These are phyloP conservation scores for Lordiphosa mommai DNA, from an alignment of 1,140 invertebrate species.

Conservation along the genomic window DNA sequence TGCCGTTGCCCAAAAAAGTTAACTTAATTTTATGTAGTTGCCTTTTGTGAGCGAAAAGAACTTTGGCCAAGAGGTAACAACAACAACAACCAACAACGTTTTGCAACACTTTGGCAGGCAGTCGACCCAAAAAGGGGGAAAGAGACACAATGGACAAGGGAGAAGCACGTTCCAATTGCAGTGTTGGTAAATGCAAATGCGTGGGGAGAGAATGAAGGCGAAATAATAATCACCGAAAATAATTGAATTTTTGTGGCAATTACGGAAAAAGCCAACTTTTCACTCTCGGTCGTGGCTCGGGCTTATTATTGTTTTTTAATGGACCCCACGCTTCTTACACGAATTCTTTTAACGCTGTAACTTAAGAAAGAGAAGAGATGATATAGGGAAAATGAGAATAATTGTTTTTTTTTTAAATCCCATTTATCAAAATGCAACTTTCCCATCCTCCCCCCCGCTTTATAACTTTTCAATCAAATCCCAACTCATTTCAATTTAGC, in stretches of 20 bases:
- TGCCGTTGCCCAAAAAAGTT: conserved; percentile 69
- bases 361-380: no score
- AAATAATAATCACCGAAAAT: conserved; percentile 55
- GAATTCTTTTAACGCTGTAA: no score
- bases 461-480: conserved; percentile 7
- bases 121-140: background rate
- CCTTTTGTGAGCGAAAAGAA: conserved; percentile 54
- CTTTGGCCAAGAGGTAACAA: conserved; percentile 41
- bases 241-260: conserved; percentile 66
- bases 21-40: conserved; percentile 70
- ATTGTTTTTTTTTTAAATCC: no score
- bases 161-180: conserved; percentile 23
- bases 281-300: background rate
- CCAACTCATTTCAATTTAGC: conserved; percentile 61
- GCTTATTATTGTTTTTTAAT: background rate
- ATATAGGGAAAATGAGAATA: no score
- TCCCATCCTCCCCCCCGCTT: background rate
- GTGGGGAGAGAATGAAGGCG: conserved; percentile 18
- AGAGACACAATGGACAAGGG: conserved; percentile 7
- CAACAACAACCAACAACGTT: conserved; percentile 38
- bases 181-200: conserved; percentile 43
- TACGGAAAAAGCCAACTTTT: no score
- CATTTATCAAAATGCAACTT: no score
- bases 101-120: conserved; percentile 51
- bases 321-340: no score